Conservation (phyloP, 2,797 vertebrate genomes). For the Aeoliscus strigatus region DNA sequence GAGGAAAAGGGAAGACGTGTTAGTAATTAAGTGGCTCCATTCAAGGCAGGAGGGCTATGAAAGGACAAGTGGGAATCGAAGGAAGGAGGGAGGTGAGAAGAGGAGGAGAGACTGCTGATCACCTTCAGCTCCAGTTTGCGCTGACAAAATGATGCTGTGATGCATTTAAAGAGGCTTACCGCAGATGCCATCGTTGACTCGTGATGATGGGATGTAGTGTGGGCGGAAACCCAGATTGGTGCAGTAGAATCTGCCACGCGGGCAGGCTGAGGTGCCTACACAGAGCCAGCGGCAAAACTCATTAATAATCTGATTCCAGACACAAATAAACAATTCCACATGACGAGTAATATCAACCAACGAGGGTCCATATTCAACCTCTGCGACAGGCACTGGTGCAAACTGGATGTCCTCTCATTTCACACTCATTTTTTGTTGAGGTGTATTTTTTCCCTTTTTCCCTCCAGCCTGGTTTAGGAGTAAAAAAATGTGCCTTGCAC, state of each 20-base stretch:
- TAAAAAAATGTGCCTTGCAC: too few species aligned
- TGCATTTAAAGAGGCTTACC: conserved; percentile 46
- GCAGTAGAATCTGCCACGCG: conserved; percentile 72
- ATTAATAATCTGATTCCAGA: conserved; percentile 6
- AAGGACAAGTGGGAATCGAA: conserved; percentile 33
- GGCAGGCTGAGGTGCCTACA: conserved; percentile 70
- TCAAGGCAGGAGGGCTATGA: conserved; percentile 32
- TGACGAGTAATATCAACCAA: neutral
- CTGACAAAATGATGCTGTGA: too few species aligned
- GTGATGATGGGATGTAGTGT: conserved; percentile 66
- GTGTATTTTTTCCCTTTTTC: too few species aligned
- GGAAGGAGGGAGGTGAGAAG: conserved; percentile 18
- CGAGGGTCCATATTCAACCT: neutral
- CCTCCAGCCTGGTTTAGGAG: too few species aligned
- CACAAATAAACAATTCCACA: conserved; percentile 3
- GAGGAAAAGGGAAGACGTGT: conserved; percentile 15
- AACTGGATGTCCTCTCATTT: neutral
- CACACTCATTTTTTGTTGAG: neutral
- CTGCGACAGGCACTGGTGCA: neutral
- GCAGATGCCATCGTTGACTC: conserved; percentile 74
- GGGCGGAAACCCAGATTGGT: conserved; percentile 71
- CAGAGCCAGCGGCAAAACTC: conserved; percentile 8
- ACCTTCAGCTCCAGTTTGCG: too few species aligned
- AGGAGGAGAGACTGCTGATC: too few species aligned
- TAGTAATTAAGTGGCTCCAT: conserved; percentile 34